phyloP scores from a whole-genome alignment of 2,888 invertebrate species.

The Alentia gelatinosa region DNA sequence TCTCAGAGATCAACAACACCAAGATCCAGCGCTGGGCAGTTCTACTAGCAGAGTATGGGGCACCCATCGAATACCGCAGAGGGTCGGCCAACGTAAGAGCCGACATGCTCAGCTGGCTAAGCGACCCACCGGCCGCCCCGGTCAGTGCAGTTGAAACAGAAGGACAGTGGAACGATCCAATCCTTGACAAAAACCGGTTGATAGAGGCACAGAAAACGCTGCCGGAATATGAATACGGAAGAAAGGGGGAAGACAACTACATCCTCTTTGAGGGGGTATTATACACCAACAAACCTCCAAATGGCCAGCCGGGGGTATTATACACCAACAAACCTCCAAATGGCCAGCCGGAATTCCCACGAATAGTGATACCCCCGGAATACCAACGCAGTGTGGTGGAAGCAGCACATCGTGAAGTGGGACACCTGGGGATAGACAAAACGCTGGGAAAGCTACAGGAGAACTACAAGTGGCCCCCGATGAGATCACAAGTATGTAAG shows the following conservation, averaged over 20 bases:
- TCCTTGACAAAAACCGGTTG: background rate
- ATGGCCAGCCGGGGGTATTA: background rate
- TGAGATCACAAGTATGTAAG: background rate
- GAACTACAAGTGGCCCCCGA: constrained; percentile 31
- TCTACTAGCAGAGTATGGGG: constrained; percentile 56
- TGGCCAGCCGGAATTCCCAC: background rate
- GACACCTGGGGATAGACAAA: background rate
- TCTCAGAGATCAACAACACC: constrained; percentile 56
- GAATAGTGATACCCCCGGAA: constrained; percentile 1
- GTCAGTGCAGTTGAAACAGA: background rate
- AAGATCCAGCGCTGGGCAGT: constrained; percentile 59
- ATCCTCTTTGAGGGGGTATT: background rate
- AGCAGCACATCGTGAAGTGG: constrained; percentile 5
- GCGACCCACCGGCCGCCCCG: background rate
- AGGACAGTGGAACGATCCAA: background rate
- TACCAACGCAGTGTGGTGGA: background rate
- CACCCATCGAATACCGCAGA: constrained; percentile 45
- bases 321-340: background rate
- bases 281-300: background rate
- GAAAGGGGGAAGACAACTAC: background rate
- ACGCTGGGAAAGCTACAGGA: constrained; percentile 33
- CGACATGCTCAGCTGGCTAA: constrained; percentile 45
- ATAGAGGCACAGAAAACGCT: constrained; percentile 1
- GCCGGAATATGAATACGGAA: background rate
- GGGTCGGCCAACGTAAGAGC: constrained; percentile 53